phyloP scores from a whole-genome alignment of 1,140 invertebrate genomes.

The Leptinotarsa defecta region DNA sequence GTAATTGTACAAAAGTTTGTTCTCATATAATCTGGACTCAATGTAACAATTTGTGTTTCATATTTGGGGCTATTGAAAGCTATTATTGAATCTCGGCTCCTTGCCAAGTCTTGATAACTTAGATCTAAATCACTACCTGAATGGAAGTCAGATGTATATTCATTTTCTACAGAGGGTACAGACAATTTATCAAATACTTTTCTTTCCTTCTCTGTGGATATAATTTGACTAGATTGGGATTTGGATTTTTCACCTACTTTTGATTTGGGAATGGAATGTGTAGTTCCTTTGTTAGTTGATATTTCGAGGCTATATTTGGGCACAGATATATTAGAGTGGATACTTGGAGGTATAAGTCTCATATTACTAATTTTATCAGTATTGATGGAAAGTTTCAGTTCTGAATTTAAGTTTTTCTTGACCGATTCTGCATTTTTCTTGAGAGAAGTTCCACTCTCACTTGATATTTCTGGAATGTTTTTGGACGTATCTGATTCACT shows the following conservation, averaged over 20 bases:
- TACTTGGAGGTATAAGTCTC: conserved; percentile 15
- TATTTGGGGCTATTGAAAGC: conserved; percentile 12
- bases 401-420: conserved; percentile 17
- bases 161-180: background rate
- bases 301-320: background rate
- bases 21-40: conserved; percentile 1
- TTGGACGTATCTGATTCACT: conserved; percentile 54
- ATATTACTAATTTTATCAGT: conserved; percentile 18
- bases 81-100: conserved; percentile 21
- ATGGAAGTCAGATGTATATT: conserved; percentile 21
- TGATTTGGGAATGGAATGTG: background rate
- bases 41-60: background rate
- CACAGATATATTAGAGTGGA: background rate
- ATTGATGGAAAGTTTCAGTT: conserved; percentile 13
- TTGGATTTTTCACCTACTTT: background rate
- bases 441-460: conserved; percentile 44
- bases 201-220: background rate
- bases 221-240: background rate
- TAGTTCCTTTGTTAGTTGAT: background rate
- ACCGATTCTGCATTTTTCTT: conserved; percentile 31
- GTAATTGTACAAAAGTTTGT: background rate
- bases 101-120: background rate
- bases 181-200: background rate
- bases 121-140: conserved; percentile 2
- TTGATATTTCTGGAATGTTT: conserved; percentile 54